Conservation (phyloP, 2,797 vertebrate species). For the Hapalemur alaotrensis region DNA sequence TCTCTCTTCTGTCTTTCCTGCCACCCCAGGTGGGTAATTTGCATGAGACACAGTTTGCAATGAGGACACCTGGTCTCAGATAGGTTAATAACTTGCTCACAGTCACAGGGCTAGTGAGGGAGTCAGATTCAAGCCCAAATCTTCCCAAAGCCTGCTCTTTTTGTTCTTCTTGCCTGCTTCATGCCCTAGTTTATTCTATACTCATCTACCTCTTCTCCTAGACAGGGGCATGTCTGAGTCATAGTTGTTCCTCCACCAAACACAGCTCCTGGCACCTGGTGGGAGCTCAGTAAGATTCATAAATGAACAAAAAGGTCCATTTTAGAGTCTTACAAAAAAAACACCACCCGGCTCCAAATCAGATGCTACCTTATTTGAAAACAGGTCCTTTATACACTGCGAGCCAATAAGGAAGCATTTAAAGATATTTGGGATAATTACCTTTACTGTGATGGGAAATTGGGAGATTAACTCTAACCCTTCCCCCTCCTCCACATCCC, state of each 20-base stretch:
- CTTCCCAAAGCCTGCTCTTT: not conserved
- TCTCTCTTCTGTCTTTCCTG: not conserved
- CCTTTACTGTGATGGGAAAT: slow-evolving; percentile 49
- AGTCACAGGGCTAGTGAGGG: not conserved
- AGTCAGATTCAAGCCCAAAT: not conserved
- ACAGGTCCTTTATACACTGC: not conserved
- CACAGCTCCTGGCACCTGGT: not conserved
- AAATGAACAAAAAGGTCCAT: not conserved
- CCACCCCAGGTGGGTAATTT: not conserved
- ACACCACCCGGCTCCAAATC: not conserved
- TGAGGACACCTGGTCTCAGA: not conserved
- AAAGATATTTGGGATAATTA: slow-evolving; percentile 46
- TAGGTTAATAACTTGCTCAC: not conserved
- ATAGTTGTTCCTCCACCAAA: not conserved
- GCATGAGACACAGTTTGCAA: not conserved
- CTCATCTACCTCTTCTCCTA: not conserved
- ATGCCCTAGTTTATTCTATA: not conserved
- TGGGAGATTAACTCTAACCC: not conserved
- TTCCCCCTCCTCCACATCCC: not conserved
- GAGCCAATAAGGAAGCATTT: not conserved
- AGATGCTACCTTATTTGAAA: slow-evolving; percentile 46
- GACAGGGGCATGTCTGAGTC: not conserved
- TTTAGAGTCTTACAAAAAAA: slow-evolving; percentile 16
- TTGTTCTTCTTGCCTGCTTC: not conserved
- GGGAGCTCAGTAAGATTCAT: not conserved